A percentile compares a stretch with the other conserved stretches of the same genome.
Conservation (phyloP, 2,797 vertebrate genomes). For the Leucoraja ocellata region DNA sequence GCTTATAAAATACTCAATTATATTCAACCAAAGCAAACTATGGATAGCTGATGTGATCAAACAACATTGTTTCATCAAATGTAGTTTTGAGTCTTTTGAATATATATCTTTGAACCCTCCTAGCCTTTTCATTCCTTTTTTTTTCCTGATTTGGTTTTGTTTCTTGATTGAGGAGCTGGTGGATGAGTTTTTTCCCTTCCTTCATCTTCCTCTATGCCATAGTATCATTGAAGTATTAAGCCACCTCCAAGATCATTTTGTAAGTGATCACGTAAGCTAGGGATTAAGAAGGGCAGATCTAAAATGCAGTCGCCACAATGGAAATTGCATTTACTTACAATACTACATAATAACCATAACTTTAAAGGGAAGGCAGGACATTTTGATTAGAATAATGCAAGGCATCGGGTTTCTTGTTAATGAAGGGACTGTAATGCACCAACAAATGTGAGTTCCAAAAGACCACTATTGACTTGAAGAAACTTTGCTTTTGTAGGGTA, state of each 20-base stretch:
- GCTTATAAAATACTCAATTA: neutral
- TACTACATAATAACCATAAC: neutral
- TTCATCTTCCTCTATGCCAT: neutral
- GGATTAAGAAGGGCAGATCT: no score
- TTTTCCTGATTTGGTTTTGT: neutral
- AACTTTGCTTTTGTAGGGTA: neutral
- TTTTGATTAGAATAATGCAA: neutral
- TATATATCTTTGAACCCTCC: neutral
- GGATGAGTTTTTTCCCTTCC: neutral
- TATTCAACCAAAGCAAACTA: slow-evolving; percentile 19
- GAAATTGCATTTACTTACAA: neutral
- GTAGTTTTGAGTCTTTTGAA: neutral
- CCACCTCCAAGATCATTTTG: neutral
- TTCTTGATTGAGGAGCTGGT: neutral
- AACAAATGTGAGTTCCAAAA: neutral
- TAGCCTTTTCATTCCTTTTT: no score
- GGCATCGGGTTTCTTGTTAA: neutral
- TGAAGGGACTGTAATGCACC: neutral
- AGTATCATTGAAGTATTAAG: neutral
- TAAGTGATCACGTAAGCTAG: neutral
- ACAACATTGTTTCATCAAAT: neutral
- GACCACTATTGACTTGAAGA: neutral
- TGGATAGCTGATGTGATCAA: neutral
- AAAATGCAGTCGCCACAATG: neutral
- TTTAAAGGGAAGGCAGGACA: neutral